Base-by-base conservation (phyloP, 2,113 vertebrate genomes). In the Gopherus flavomarginatus region DNA sequence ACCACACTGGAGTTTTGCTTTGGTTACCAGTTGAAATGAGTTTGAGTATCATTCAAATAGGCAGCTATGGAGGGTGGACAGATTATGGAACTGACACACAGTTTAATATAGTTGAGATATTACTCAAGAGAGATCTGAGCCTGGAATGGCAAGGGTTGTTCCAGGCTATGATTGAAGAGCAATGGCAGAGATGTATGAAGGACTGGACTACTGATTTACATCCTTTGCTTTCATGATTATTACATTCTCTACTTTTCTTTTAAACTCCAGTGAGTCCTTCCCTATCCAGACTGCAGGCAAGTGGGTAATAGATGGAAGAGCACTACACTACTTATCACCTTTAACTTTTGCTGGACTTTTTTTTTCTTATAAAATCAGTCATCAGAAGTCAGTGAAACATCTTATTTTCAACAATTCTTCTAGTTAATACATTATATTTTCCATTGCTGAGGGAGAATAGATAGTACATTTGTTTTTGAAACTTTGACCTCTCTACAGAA, bases 201-300 rank as follows among this genome's bases (percentile, higher is more conserved):
- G 29, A 6, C 6, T 0, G 0, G 57, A 65, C 0, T 0, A 87
- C 50, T 50, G 12, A 16, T 59, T n/a, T 26, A 19, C 27, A 13
- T 79, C 26, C 54, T 87, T 81, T 52, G 49, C 86, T 83, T 72
- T 86, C 59, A 42, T 82, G 11, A 35, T 17, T 1, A 1, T 82
- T 50, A 12, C 24, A 47, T 78, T 78, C 75, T 78, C 42, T 26
- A 78, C 6, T 77, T 90, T 42, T 84, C 13, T 9, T 2, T 82
- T 82, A 72, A 92, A 80, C 89, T 77, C 75, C 52, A 53, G 0
- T n/a, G 84, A 77, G 42, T 65, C 84, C 82, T 38, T 72, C n/a
- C 75, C 50, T 82, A 89, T 42, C 44, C 10, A 57, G 54, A 83
- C 62, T 47, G 52, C 50, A 80, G 54, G 44, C 4, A 84, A 44